A percentile compares a stretch with the other conserved stretches of the same genome.
phyloP scores from a whole-genome alignment of 2,888 invertebrate species.

The Biston stratarius region DNA sequence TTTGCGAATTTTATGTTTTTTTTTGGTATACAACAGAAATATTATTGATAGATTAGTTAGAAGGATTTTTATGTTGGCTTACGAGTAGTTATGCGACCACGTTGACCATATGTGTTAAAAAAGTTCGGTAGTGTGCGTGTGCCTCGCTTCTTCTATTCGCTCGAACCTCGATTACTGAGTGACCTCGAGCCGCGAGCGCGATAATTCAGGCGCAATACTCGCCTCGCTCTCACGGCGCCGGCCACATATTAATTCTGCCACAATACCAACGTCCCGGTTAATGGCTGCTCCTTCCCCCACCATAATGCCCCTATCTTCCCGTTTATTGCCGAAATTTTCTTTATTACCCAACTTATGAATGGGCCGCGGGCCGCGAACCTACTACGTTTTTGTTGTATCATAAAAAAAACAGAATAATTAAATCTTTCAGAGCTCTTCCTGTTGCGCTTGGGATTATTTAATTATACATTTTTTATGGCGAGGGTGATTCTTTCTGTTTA shows the following conservation, averaged over 20 bases:
- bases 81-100: too few species aligned
- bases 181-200: slow-evolving; percentile 6
- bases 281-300: slow-evolving; percentile 52
- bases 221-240: slow-evolving; percentile 34
- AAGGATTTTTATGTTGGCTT: too few species aligned
- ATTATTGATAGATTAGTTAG: too few species aligned
- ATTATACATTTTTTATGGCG: slow-evolving; percentile 48
- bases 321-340: slow-evolving; percentile 69
- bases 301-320: slow-evolving; percentile 55
- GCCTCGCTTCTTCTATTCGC: background rate
- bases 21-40: too few species aligned
- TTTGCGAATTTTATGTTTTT: too few species aligned
- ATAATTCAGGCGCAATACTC: slow-evolving; percentile 36
- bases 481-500: slow-evolving; percentile 46
- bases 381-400: slow-evolving; percentile 47
- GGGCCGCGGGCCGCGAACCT: slow-evolving; percentile 41
- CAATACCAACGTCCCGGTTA: slow-evolving; percentile 64
- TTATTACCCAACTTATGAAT: slow-evolving; percentile 68
- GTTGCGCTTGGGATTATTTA: slow-evolving; percentile 52
- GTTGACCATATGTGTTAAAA: background rate
- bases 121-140: background rate
- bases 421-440: slow-evolving; percentile 53
- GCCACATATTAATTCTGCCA: slow-evolving; percentile 63
- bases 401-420: slow-evolving; percentile 60
- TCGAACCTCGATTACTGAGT: background rate